Percentiles rank a stretch among this genome's conserved stretches.
These are phyloP conservation scores for Drosophila leontia DNA, from an alignment of 1,140 invertebrate genomes.

Conservation along the genomic window DNA sequence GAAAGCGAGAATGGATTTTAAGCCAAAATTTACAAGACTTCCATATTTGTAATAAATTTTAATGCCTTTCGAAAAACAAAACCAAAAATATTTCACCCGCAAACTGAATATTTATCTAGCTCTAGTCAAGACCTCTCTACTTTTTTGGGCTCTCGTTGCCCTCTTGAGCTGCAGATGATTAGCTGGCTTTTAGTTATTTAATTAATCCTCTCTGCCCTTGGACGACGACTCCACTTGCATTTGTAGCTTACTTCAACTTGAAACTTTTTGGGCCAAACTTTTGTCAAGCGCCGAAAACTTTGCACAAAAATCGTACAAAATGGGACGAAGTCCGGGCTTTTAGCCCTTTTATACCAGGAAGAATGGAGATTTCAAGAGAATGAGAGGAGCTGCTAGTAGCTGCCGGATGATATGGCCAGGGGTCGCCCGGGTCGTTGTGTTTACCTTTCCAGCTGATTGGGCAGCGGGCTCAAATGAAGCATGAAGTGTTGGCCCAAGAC, in stretches of 20 bases:
- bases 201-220: slow-evolving; percentile 36
- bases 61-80: not conserved
- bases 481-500: slow-evolving; percentile 71
- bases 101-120: not conserved
- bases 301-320: slow-evolving; percentile 4
- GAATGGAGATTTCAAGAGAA: not conserved
- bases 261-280: slow-evolving; percentile 35
- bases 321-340: not conserved
- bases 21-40: not conserved
- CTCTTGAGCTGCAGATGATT: slow-evolving; percentile 31
- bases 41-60: not conserved
- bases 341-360: slow-evolving; percentile 4
- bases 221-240: slow-evolving; percentile 24
- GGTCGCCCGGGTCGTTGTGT: slow-evolving; percentile 44
- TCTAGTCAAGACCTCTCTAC: not conserved
- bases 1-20: not conserved
- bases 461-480: slow-evolving; percentile 69
- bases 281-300: slow-evolving; percentile 42
- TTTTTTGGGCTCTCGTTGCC: too few relatives aligned
- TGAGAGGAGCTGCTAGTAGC: not conserved
- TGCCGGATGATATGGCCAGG: slow-evolving; percentile 23
- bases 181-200: slow-evolving; percentile 42
- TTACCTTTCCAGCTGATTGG: slow-evolving; percentile 80
- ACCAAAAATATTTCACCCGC: not conserved
- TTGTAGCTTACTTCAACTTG: slow-evolving; percentile 20